Base-by-base conservation (phyloP, 2,113 vertebrate genomes). In the Scalopus aquaticus region DNA sequence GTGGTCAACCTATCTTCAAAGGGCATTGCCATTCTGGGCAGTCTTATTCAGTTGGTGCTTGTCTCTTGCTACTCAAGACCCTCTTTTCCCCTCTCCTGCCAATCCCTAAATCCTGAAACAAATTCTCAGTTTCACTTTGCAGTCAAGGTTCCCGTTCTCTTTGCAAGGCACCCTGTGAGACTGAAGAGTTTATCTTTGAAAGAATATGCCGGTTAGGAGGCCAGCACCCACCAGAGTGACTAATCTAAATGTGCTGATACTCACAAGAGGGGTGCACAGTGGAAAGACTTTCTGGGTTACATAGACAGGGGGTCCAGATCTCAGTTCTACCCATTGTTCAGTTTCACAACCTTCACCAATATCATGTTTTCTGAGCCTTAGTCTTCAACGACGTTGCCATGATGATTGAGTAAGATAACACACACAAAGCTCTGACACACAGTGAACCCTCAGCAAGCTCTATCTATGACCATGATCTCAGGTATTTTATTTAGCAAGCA, bases 151-250 rank as follows among this genome's bases (percentile, higher is more conserved):
- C 76, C 56, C 60, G 62, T 87, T 58, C 54, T 90, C 77, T 19
- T 60, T 92, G 95, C 83, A 76, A 96, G 85, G 64, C 96, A 91
- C 76, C 74, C 91, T 70, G 58, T 83, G 82, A 93, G 70, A 95
- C 49, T 1, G 4, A 67, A 30, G 51, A 82, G 94, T 94, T 97
- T 91, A 93, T 96, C 90, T 91, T 67, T 26, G 56, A 89, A 94
- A 56, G 72, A 96, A 94, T 87, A 80, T 73, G 42, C 46, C 37
- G 37, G 42, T 85, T 24, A 84, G 76, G 96, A 93, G 94, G 65
- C 60, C 88, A 93, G 62, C 90, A 64, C 90, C 46, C 72, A 37
- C 56, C 80, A 39, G 65, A 54, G 60, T 28, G 80, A 67, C 83
- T 87, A 65, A 51, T 65, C 85, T 22, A 89, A 58, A 84, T 37